A percentile compares a stretch with the other conserved stretches of the same genome.
These are phyloP conservation scores for Manis crassicaudata DNA, from an alignment of 2,797 vertebrate genomes.

Conservation along the genomic window DNA sequence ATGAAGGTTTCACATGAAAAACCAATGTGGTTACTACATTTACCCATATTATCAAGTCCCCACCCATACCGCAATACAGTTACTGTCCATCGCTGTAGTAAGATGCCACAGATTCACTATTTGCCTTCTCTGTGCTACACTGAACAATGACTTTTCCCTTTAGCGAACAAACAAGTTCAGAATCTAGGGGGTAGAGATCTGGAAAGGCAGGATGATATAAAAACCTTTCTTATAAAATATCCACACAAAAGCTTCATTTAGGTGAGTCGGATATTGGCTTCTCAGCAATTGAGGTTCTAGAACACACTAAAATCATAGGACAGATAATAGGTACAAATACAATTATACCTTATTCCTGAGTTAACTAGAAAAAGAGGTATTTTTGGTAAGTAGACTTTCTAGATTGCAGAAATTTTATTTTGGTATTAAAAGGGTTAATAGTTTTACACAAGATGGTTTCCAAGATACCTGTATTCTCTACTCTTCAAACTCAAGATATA, in stretches of 20 bases:
- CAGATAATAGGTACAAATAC: not conserved
- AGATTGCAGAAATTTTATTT: not conserved
- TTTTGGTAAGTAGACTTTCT: not conserved
- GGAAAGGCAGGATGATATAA: not conserved
- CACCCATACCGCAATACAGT: too few relatives aligned
- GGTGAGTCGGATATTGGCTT: not conserved
- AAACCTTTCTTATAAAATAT: not conserved
- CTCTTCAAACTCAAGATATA: not conserved
- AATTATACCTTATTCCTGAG: not conserved
- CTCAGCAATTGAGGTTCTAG: not conserved
- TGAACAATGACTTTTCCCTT: not conserved
- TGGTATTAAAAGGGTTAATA: not conserved
- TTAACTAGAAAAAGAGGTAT: not conserved
- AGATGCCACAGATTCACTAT: too few relatives aligned
- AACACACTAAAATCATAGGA: not conserved
- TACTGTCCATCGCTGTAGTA: too few relatives aligned
- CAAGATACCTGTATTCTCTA: not conserved
- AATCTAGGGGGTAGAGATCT: not conserved
- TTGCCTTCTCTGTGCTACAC: too few relatives aligned
- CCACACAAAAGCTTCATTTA: not conserved
- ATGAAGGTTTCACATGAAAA: too few relatives aligned
- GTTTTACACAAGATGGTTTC: not conserved
- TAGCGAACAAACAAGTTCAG: not conserved
- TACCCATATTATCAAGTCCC: too few relatives aligned
- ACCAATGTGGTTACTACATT: too few relatives aligned